Conservation (phyloP, 2,888 invertebrate species). For the Clepsis dumicolana region DNA sequence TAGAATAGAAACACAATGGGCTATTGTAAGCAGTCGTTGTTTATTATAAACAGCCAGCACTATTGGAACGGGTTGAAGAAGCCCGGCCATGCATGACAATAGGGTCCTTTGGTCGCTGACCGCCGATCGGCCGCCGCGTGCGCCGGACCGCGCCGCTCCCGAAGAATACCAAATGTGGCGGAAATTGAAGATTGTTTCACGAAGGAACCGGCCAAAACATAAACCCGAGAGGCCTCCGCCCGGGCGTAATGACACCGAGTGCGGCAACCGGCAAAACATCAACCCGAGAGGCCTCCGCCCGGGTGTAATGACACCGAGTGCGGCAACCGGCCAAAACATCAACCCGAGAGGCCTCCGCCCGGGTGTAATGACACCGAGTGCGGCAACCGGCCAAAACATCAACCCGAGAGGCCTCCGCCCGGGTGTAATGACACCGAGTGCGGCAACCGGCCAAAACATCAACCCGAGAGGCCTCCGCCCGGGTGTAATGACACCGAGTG, state of each 20-base stretch:
- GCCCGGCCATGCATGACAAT: constrained; percentile 33
- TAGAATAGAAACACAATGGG: constrained; percentile 1
- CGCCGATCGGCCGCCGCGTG: not conserved
- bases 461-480: no score
- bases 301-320: no score
- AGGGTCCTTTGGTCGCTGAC: not conserved
- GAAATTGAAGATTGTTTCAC: constrained; percentile 7
- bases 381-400: no score
- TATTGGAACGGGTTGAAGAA: constrained; percentile 23
- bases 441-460: no score
- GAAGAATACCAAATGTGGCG: constrained; percentile 2
- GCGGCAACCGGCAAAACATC: no score
- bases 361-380: no score
- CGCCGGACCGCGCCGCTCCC: not conserved
- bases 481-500: no score
- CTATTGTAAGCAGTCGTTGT: not conserved
- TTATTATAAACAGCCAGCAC: constrained; percentile 11
- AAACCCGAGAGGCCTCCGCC: not conserved
- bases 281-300: no score
- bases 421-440: no score
- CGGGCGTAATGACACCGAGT: not conserved
- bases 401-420: no score
- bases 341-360: no score
- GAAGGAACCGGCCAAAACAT: not conserved
- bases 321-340: no score